phyloP scores from a whole-genome alignment of 35 echinoderm and acorn worm genomes.

The Lytechinus variegatus region DNA sequence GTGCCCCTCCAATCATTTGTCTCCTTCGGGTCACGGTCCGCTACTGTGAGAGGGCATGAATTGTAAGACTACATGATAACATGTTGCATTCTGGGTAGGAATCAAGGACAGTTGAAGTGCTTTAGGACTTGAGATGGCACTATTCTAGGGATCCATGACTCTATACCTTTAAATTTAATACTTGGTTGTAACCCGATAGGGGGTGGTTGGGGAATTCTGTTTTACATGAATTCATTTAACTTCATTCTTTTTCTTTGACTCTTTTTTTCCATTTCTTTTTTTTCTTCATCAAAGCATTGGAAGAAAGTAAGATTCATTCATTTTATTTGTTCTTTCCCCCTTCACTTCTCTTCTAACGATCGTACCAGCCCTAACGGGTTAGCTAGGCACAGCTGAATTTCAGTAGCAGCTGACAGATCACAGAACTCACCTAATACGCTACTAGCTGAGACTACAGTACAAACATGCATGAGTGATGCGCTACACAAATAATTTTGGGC shows the following conservation, averaged over 20 bases:
- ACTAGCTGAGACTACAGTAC: not conserved
- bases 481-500: not conserved
- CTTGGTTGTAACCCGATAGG: no score
- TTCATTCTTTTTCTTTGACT: not conserved
- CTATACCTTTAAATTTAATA: no score
- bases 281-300: constrained; percentile 1
- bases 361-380: not conserved
- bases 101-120: no score
- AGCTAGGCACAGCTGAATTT: not conserved
- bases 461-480: not conserved
- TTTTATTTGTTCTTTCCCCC: not conserved
- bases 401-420: not conserved
- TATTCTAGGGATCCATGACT: no score
- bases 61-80: no score
- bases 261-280: not conserved
- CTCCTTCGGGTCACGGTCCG: no score
- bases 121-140: no score
- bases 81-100: no score
- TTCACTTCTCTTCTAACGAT: not conserved
- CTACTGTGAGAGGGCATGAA: no score
- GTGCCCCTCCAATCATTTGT: no score
- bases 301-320: constrained; percentile 30
- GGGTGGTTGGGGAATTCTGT: not conserved
- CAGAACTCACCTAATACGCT: not conserved
- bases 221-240: not conserved